Percentiles rank a stretch among this genome's conserved stretches.
These are phyloP conservation scores for Nanorana parkeri DNA, from an alignment of 2,113 vertebrate genomes.

Conservation along the genomic window DNA sequence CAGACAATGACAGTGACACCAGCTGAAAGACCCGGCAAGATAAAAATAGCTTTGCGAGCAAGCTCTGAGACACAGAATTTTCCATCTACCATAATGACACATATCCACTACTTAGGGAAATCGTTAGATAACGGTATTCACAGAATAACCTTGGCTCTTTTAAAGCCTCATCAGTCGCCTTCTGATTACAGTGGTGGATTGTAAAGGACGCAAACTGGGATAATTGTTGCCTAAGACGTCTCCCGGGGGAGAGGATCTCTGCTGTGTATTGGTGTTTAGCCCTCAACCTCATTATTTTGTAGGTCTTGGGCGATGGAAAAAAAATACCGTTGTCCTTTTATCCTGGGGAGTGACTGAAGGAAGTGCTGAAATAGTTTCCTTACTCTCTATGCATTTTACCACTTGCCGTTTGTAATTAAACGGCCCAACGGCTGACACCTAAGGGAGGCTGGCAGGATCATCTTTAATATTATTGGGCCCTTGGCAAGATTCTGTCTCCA, in stretches of 20 bases:
- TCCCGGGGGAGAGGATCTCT: not conserved
- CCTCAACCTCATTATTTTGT: no score
- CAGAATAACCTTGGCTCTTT: slow-evolving; percentile 17
- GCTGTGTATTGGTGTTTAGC: not conserved
- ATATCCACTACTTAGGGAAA: slow-evolving; percentile 32
- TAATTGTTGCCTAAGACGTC: not conserved
- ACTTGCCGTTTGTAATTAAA: no score
- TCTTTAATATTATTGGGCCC: no score
- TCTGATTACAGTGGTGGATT: not conserved
- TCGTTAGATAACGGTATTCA: slow-evolving; percentile 16
- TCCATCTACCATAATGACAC: slow-evolving; percentile 36
- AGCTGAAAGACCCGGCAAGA: not conserved
- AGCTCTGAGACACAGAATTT: slow-evolving; percentile 17
- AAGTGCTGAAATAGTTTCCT: no score
- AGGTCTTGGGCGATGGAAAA: no score
- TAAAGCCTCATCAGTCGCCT: not conserved
- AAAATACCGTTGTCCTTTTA: no score
- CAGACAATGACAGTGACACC: slow-evolving; percentile 39
- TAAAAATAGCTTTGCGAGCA: slow-evolving; percentile 29
- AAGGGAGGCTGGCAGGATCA: no score
- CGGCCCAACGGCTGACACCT: no score
- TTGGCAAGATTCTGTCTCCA: no score
- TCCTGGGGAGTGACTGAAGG: no score
- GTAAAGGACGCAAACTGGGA: not conserved
- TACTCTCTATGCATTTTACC: no score